phyloP scores from a whole-genome alignment of 2,113 vertebrate genomes.

The Channa argus region DNA sequence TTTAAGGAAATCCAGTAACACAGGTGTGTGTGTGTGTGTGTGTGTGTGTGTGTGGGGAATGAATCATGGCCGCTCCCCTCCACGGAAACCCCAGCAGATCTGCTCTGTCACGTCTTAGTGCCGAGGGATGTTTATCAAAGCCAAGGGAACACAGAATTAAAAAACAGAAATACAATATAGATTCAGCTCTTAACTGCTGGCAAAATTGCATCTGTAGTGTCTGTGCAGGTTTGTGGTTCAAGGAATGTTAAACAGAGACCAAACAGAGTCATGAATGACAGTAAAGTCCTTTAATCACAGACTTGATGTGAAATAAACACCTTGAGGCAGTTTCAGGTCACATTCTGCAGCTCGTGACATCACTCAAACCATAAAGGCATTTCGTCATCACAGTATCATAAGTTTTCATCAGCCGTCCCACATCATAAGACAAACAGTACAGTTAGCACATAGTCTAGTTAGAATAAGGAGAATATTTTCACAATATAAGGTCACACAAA shows the following conservation, averaged over 20 bases:
- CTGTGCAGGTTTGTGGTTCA: background rate
- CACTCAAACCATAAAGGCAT: background rate
- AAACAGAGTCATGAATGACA: background rate
- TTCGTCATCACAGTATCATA: background rate
- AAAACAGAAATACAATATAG: background rate
- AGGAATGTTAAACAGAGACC: background rate
- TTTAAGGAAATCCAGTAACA: conserved; percentile 39
- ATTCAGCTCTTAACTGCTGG: background rate
- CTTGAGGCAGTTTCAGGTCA: conserved; percentile 24
- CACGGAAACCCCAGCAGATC: conserved; percentile 20
- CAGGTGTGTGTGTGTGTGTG: conserved; percentile 21
- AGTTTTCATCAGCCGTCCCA: background rate
- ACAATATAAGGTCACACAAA: too few species aligned
- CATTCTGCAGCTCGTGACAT: conserved; percentile 16
- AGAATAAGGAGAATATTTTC: background rate
- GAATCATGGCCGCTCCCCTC: conserved; percentile 50
- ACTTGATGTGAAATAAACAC: background rate
- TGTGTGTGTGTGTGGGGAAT: background rate
- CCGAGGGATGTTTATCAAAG: background rate
- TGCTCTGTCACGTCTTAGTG: conserved; percentile 39
- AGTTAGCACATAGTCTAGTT: background rate
- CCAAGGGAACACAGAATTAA: background rate
- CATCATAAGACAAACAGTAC: background rate
- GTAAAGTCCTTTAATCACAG: background rate
- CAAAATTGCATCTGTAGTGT: background rate